A percentile compares a stretch with the other conserved stretches of the same genome.
Conservation (phyloP, 2,888 invertebrate species). For the Eretmocerus hayati region DNA sequence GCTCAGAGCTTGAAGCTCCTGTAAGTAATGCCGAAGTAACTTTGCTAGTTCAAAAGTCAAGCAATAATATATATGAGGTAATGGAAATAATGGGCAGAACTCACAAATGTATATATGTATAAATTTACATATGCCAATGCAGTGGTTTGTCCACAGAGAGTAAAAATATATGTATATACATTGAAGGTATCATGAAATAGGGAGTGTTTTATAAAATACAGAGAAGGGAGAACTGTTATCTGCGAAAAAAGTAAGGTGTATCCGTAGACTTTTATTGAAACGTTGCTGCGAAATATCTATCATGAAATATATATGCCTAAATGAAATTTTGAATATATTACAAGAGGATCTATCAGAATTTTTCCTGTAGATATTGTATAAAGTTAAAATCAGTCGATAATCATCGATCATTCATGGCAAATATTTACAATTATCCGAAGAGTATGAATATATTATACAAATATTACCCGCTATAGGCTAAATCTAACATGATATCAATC, state of each 20-base stretch:
- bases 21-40: slow-evolving; percentile 40
- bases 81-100: slow-evolving; percentile 18
- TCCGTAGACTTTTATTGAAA: slow-evolving; percentile 17
- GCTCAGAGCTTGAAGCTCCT: slow-evolving; percentile 34
- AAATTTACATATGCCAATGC: slow-evolving; percentile 14
- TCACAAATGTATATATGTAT: slow-evolving; percentile 15
- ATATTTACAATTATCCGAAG: slow-evolving; percentile 42
- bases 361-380: slow-evolving; percentile 38
- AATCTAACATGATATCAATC: too few relatives aligned
- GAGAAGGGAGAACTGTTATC: neutral
- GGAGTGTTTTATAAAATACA: neutral
- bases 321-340: slow-evolving; percentile 44
- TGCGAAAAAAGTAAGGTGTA: slow-evolving; percentile 9
- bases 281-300: neutral
- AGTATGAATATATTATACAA: slow-evolving; percentile 22
- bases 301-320: neutral
- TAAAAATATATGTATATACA: slow-evolving; percentile 10
- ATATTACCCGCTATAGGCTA: too few relatives aligned
- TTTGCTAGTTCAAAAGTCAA: slow-evolving; percentile 41
- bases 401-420: slow-evolving; percentile 40
- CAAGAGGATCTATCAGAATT: slow-evolving; percentile 44
- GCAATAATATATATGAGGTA: slow-evolving; percentile 40
- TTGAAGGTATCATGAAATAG: neutral
- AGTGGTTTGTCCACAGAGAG: slow-evolving; percentile 3
- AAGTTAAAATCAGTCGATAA: slow-evolving; percentile 42